A percentile compares a stretch with the other conserved stretches of the same genome.
Conservation (phyloP, 2,888 invertebrate genomes). For the Eledona agricola region DNA sequence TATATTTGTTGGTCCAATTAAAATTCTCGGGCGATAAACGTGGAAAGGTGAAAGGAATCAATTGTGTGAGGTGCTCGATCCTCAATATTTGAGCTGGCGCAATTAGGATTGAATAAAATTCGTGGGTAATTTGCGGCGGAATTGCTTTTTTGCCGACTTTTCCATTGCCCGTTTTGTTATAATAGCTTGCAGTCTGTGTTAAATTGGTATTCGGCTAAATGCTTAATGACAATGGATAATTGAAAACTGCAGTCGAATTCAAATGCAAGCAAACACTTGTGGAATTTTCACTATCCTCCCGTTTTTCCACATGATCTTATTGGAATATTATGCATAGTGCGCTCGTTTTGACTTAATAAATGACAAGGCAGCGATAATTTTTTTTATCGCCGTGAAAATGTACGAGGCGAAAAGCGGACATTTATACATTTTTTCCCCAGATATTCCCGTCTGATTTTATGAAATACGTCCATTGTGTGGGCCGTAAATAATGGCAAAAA, state of each 20-base stretch:
- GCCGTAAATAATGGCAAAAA: constrained; percentile 35
- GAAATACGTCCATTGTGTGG: constrained; percentile 30
- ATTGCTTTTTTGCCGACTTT: constrained; percentile 32
- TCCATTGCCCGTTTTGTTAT: constrained; percentile 25
- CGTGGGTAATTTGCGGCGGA: constrained; percentile 26
- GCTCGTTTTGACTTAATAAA: constrained; percentile 11
- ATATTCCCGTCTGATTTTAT: constrained; percentile 25
- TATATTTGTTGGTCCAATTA: too few relatives aligned
- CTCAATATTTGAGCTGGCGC: constrained; percentile 30
- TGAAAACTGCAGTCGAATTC: constrained; percentile 25
- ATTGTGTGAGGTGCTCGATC: constrained; percentile 21
- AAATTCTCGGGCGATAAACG: too few relatives aligned
- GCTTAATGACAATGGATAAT: constrained; percentile 26
- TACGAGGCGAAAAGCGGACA: constrained; percentile 4
- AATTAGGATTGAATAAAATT: constrained; percentile 33
- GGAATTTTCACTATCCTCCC: constrained; percentile 6
- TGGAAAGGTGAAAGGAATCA: constrained; percentile 2
- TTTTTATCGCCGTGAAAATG: constrained; percentile 7
- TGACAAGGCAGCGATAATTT: constrained; percentile 21
- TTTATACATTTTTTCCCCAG: constrained; percentile 22
- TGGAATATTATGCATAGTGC: constrained; percentile 18
- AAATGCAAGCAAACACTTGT: constrained; percentile 13
- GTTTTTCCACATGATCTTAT: constrained; percentile 11
- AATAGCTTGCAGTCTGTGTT: constrained; percentile 30
- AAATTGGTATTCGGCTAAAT: constrained; percentile 29